Percentiles rank a stretch among this genome's conserved stretches.
These are phyloP conservation scores for Reticulitermes speratus DNA, from an alignment of 1,140 invertebrate genomes.

Conservation along the genomic window DNA sequence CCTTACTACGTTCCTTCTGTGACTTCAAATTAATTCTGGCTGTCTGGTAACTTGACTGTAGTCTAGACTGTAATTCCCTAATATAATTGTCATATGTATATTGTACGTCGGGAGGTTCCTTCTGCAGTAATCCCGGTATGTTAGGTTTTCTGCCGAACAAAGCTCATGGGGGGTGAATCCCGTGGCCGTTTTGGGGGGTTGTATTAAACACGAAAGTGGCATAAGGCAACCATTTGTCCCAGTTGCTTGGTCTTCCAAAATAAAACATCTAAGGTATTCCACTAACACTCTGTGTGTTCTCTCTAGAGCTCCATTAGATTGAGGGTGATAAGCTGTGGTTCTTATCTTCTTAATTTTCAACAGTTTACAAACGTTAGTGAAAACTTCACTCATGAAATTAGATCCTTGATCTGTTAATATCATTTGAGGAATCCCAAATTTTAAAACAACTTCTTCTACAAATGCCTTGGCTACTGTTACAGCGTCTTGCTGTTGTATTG, in stretches of 20 bases:
- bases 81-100: slow-evolving; percentile 25
- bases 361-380: slow-evolving; percentile 38
- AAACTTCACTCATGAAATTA: slow-evolving; percentile 34
- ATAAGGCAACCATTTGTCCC: slow-evolving; percentile 39
- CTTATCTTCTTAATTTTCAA: slow-evolving; percentile 40
- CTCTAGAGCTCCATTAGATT: slow-evolving; percentile 45
- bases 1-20: slow-evolving; percentile 23
- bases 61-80: no score
- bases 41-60: no score
- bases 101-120: neutral
- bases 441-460: slow-evolving; percentile 21
- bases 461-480: slow-evolving; percentile 16
- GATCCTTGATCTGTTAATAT: slow-evolving; percentile 25
- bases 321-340: slow-evolving; percentile 42
- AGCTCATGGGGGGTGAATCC: slow-evolving; percentile 24
- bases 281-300: slow-evolving; percentile 41
- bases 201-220: slow-evolving; percentile 32
- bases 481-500: slow-evolving; percentile 20
- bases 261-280: slow-evolving; percentile 43
- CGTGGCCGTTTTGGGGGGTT: slow-evolving; percentile 21
- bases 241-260: slow-evolving; percentile 39
- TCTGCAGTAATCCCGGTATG: slow-evolving; percentile 28
- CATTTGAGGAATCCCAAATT: neutral
- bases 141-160: slow-evolving; percentile 23
- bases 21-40: neutral